A percentile compares a stretch with the other conserved stretches of the same genome.
phyloP scores from a whole-genome alignment of 2,888 invertebrate species.

The Eupithecia subfuscata region DNA sequence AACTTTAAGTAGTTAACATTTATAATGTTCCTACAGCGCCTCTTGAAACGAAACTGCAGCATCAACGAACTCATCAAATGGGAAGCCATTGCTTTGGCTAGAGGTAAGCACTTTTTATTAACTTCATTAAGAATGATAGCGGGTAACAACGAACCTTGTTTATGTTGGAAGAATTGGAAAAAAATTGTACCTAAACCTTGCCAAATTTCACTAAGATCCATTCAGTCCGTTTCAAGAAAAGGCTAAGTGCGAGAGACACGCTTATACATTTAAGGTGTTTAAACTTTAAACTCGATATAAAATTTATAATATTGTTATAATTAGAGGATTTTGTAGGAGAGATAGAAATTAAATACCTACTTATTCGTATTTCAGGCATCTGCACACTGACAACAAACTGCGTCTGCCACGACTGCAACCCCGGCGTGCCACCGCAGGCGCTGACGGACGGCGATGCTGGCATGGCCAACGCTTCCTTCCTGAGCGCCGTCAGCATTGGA shows the following conservation, averaged over 20 bases:
- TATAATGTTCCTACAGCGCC: constrained; percentile 56
- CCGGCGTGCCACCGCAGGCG: constrained; percentile 20
- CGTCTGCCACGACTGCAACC: constrained; percentile 52
- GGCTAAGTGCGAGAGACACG: too few relatives aligned
- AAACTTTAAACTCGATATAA: too few relatives aligned
- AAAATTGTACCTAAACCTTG: background rate
- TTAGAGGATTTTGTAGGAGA: too few relatives aligned
- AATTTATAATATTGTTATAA: too few relatives aligned
- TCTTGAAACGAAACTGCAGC: constrained; percentile 67
- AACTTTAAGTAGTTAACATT: background rate
- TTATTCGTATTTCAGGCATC: constrained; percentile 51
- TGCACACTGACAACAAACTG: constrained; percentile 75
- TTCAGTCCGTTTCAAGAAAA: too few relatives aligned
- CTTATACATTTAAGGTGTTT: too few relatives aligned
- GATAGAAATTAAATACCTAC: too few relatives aligned
- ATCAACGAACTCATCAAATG: constrained; percentile 76
- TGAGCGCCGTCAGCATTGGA: constrained; percentile 68
- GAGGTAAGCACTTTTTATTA: constrained; percentile 37
- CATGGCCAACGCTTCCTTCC: constrained; percentile 68
- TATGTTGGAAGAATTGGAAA: background rate
- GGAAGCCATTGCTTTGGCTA: constrained; percentile 77
- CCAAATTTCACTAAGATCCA: background rate
- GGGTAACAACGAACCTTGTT: background rate
- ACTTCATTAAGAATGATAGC: background rate
- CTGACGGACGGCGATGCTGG: constrained; percentile 70